Evolutionary conservation across 2,888 invertebrate species (phyloP), one percentile per base, ranked within the genome.

Genomic region (Baronia brevicornis): DNA sequence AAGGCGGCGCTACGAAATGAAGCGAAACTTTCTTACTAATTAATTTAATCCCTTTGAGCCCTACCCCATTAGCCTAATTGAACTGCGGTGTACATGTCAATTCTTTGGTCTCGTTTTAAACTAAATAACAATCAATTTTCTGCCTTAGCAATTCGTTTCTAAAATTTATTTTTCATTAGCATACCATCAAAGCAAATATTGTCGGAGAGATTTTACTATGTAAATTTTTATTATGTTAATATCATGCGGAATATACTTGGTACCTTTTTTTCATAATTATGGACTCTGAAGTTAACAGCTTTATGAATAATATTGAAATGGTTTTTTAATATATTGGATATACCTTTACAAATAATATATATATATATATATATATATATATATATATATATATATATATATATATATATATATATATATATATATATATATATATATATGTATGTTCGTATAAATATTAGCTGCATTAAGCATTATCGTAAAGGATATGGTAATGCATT

Each of bases 51-150:
- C 80, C 78, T 80, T 78, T 69, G 70, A 78, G 77, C 75, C 75
- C 67, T 71, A 66, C 62, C 73, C 82, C 79, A 82, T 82, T 82
- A 80, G 66, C 72, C 78, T 82, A 82, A 82, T 82, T 82, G 80
- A 82, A 82, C 75, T 78, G 80, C 68, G 79, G 77, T 78, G 79
- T 80, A 79, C 79, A 78, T 78, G 78, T 80, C 80, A 78, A 80
- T 82, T 80, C 78, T 78, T 79, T 77, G 62, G 65, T 68, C 53
- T 54, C 60, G 55, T 56, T 60, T 54, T 39, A 31, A 35, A 24
- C 17, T 21, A 14, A 4, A 5, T 17, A 17, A 14, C 38, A 46
- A 20, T 27, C 32, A 2, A 52, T 33, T 50, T 39, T 39, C 25
- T 44, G 54, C 62, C 49, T 35, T 70, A 54, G 17, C 0, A 0